phyloP scores from a whole-genome alignment of 2,888 invertebrate species.

The Muschampia plurimacula region DNA sequence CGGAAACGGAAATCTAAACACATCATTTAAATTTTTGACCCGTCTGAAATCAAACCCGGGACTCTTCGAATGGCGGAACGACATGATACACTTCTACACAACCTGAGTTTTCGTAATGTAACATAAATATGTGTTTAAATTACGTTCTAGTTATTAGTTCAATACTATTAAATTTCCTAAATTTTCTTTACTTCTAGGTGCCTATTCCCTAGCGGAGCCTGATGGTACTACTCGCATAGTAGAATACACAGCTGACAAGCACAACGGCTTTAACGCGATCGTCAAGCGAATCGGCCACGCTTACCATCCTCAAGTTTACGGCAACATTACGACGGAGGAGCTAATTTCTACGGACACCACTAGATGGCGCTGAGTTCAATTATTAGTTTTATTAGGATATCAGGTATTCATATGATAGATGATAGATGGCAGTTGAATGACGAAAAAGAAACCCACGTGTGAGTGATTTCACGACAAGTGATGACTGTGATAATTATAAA shows the following conservation, averaged over 20 bases:
- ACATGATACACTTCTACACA: no score
- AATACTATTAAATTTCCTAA: no score
- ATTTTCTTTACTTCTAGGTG: conserved; percentile 59
- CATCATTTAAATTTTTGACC: no score
- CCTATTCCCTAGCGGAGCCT: conserved; percentile 80
- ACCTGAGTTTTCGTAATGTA: no score
- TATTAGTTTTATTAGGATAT: conserved; percentile 40
- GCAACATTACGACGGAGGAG: conserved; percentile 57
- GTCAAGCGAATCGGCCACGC: conserved; percentile 81
- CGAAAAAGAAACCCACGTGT: not conserved
- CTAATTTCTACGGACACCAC: conserved; percentile 70
- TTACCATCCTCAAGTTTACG: conserved; percentile 76
- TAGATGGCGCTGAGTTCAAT: conserved; percentile 63
- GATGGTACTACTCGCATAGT: conserved; percentile 82
- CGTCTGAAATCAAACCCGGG: no score
- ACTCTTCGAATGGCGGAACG: no score
- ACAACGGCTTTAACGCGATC: conserved; percentile 81
- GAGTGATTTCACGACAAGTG: conserved; percentile 7
- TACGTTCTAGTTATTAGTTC: no score
- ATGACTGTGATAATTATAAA: conserved; percentile 61
- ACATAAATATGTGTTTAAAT: no score
- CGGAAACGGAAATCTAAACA: no score
- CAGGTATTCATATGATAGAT: conserved; percentile 35
- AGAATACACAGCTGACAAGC: conserved; percentile 82
- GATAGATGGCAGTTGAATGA: conserved; percentile 59